Percentiles rank a stretch among this genome's conserved stretches.
Evolutionary conservation across 2,888 invertebrate species (phyloP).

Genomic region (Rhagophthalmus giganteus): DNA sequence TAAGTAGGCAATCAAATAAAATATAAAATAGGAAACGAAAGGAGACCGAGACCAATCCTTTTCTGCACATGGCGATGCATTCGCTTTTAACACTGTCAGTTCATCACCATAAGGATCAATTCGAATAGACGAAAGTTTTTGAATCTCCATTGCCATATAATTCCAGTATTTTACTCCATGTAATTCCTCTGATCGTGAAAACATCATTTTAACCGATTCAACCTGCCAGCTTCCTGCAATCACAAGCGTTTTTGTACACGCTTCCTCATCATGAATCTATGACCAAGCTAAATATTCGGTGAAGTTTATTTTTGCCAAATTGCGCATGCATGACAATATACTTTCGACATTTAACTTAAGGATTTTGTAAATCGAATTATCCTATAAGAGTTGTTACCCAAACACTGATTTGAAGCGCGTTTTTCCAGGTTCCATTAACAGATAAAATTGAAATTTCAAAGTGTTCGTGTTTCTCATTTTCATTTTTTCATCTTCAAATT

Average conservation of each 20-base stretch:
- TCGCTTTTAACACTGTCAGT: not conserved
- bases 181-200: not conserved
- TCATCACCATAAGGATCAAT: not conserved
- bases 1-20: too few relatives aligned
- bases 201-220: not conserved
- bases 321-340: not conserved
- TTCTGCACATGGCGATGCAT: not conserved
- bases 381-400: conserved; percentile 33
- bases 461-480: conserved; percentile 31
- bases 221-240: not conserved
- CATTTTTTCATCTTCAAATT: conserved; percentile 32
- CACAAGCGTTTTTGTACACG: not conserved
- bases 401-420: conserved; percentile 35
- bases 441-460: conserved; percentile 35
- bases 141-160: not conserved
- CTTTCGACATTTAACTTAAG: conserved; percentile 24
- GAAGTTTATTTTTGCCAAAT: not conserved
- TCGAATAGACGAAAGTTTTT: not conserved
- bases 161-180: not conserved
- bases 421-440: conserved; percentile 39
- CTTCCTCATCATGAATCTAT: not conserved
- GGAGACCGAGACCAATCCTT: too few relatives aligned
- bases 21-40: too few relatives aligned
- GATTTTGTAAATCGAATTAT: conserved; percentile 32
- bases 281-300: not conserved